These are phyloP conservation scores for Aradus depressus DNA, from an alignment of 2,888 invertebrate species.

Conservation along the genomic window DNA sequence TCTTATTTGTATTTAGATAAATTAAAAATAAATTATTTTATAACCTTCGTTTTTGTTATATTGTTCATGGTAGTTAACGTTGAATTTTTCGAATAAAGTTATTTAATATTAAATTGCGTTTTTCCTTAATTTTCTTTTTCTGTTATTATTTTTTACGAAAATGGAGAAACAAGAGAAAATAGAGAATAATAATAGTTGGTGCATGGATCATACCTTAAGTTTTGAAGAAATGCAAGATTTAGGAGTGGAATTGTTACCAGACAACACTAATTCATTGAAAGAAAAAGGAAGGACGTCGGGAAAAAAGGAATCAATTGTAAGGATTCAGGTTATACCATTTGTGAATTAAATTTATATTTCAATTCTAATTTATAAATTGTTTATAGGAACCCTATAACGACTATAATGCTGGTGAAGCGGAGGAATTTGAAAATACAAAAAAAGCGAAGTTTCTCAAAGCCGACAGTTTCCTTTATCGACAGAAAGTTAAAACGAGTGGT, in stretches of 20 bases:
- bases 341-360: background rate
- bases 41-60: too few relatives aligned
- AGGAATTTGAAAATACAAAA: constrained; percentile 13
- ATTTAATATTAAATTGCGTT: too few relatives aligned
- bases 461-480: constrained; percentile 10
- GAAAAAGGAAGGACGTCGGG: too few relatives aligned
- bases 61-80: too few relatives aligned
- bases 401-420: constrained; percentile 12
- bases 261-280: background rate
- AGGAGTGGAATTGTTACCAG: constrained; percentile 18
- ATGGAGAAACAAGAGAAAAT: constrained; percentile 4
- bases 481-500: background rate
- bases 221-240: constrained; percentile 18
- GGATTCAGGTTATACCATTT: too few relatives aligned
- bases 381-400: constrained; percentile 11
- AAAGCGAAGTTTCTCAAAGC: constrained; percentile 12
- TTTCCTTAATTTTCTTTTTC: too few relatives aligned
- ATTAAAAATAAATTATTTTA: too few relatives aligned
- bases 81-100: too few relatives aligned
- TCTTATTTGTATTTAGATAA: too few relatives aligned
- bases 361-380: background rate
- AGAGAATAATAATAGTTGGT: constrained; percentile 15
- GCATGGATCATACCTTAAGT: constrained; percentile 6
- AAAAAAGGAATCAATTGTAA: too few relatives aligned
- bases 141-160: too few relatives aligned